Base-by-base conservation (phyloP, 1,140 invertebrate species). In the Scaptomyza montana region DNA sequence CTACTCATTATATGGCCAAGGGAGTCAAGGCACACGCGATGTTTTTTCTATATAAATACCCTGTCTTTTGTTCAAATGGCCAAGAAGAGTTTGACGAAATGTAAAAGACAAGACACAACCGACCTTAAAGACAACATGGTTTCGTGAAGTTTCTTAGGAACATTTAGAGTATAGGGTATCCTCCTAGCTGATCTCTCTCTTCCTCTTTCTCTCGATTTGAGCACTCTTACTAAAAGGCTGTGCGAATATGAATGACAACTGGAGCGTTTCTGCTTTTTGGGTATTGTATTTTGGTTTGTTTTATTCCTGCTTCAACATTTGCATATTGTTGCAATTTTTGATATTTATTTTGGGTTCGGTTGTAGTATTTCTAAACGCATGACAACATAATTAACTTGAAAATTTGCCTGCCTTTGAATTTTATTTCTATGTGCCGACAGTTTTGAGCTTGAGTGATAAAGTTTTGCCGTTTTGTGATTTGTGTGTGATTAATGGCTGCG, bases 301-400 rank as follows among this genome's bases (percentile, higher is more conserved):
- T 43, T 33, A 33, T 47, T 46, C 12, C 41, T 55, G 36, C 43
- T 7, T 55, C 39, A 43, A 47, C 16, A 64, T 71, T 47, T 59
- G 67, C 45, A 78, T 61, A 62, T 55, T 53, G 74, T 64, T 69
- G 59, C 62, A 74, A 50, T 65, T 77, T 71, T 59, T 43, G 57
- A 19, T n/a, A 13, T 47, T 5, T 25, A 25, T 64, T 46, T 51
- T 25, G 33, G 33, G 33, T 36, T 36, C 8, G 7, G 33, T 36
- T 9, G 53, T 53, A 51, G 33, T 13, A 10, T 61, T 66, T 53
- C 62, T 78, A 75, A 81, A 75, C 41, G 56, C 68, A 75, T 85
- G 78, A 86, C 81, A 86, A 81, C 74, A 87, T 81, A 86, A 86
- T 86, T 86, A 86, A 68, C 61, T 71, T 49, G 80, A 85, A 74